phyloP scores from a whole-genome alignment of 1,140 invertebrate genomes.

The Homalodisca vitripennis region DNA sequence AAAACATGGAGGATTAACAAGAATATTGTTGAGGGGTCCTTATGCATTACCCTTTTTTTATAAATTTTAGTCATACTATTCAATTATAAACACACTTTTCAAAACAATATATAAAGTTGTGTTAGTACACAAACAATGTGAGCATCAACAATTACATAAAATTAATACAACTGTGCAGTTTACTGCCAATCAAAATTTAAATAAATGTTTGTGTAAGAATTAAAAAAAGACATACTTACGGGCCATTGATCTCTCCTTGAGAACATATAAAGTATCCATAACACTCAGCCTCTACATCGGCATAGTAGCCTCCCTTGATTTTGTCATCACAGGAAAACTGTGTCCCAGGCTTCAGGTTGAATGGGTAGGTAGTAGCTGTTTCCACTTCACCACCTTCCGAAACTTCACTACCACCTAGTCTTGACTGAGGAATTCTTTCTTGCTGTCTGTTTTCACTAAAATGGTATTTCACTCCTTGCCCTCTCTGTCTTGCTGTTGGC shows the following conservation, averaged over 20 bases:
- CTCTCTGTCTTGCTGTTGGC: not conserved
- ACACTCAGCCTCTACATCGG: constrained; percentile 55
- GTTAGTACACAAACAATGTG: too few relatives aligned
- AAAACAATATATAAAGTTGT: too few relatives aligned
- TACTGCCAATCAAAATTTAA: too few relatives aligned
- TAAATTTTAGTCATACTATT: too few relatives aligned
- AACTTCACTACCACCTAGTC: not conserved
- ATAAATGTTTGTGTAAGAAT: too few relatives aligned
- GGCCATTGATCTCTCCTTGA: constrained; percentile 40
- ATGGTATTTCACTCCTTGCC: not conserved
- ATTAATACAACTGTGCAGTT: too few relatives aligned
- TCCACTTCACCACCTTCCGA: not conserved
- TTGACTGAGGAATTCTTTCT: not conserved
- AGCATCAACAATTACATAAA: too few relatives aligned
- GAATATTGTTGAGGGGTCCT: too few relatives aligned
- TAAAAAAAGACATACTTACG: too few relatives aligned
- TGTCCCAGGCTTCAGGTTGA: constrained; percentile 20
- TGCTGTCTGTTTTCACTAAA: not conserved
- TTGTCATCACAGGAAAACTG: constrained; percentile 59
- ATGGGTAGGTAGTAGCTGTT: constrained; percentile 3
- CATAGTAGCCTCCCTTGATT: constrained; percentile 60
- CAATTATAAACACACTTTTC: too few relatives aligned
- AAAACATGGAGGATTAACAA: too few relatives aligned
- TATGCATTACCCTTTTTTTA: too few relatives aligned
- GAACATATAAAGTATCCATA: constrained; percentile 53